Evolutionary conservation across 2,888 invertebrate genomes (phyloP).

Genomic region (Cylindroiulus punctatus): DNA sequence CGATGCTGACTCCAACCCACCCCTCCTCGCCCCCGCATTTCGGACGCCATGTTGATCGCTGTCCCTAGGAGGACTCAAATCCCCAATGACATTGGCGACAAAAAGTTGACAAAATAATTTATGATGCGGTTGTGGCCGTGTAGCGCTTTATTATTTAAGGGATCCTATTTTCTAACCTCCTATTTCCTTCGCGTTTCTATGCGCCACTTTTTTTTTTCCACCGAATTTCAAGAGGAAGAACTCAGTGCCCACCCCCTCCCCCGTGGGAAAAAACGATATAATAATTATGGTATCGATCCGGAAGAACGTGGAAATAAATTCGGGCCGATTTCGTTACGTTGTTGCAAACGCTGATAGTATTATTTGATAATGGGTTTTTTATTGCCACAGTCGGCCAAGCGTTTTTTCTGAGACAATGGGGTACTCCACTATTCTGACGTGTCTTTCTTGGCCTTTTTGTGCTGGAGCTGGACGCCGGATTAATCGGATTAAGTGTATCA

Average conservation of each 20-base stretch:
- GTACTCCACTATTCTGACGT: neutral
- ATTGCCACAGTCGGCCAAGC: neutral
- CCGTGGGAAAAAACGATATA: neutral
- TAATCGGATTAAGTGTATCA: no score
- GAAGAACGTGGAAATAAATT: neutral
- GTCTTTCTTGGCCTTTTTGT: neutral
- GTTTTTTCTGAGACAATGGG: conserved; percentile 9
- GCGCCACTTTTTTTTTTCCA: neutral
- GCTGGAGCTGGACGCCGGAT: no score
- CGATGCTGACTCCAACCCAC: neutral
- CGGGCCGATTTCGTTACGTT: neutral
- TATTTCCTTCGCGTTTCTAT: neutral
- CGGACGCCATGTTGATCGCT: neutral
- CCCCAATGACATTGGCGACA: neutral
- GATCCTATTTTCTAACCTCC: neutral
- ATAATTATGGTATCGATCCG: conserved; percentile 1
- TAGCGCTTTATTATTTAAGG: neutral
- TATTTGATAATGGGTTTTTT: neutral
- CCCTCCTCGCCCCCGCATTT: neutral
- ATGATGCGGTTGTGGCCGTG: neutral
- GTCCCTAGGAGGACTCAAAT: neutral
- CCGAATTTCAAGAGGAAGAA: neutral
- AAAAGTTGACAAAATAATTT: conserved; percentile 1
- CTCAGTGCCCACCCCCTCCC: neutral
- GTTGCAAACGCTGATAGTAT: neutral